Conservation (phyloP, 2,113 vertebrate species). For the Gracilinanus agilis region DNA sequence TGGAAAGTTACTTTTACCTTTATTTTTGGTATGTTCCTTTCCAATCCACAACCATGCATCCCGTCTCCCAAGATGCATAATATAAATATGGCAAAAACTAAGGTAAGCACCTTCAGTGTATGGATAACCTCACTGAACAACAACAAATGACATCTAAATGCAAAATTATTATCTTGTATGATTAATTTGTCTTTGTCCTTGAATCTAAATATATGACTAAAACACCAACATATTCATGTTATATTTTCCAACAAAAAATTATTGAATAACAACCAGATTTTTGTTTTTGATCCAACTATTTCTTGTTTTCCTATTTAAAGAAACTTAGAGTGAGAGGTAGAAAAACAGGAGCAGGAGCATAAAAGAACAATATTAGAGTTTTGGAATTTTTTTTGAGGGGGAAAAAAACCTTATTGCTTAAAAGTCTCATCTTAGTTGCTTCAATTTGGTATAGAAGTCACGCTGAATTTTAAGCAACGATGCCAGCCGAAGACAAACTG, state of each 20-base stretch:
- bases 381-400: slow-evolving; percentile 53
- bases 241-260: not conserved
- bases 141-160: not conserved
- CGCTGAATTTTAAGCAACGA: not conserved
- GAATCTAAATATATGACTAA: not conserved
- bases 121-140: not conserved
- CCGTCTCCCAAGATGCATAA: not conserved
- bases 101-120: not conserved
- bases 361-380: not conserved
- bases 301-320: not conserved
- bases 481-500: slow-evolving; percentile 36
- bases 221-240: not conserved
- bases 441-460: not conserved
- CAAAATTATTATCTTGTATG: slow-evolving; percentile 14
- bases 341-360: not conserved
- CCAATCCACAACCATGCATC: not conserved
- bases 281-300: not conserved
- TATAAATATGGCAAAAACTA: slow-evolving; percentile 2
- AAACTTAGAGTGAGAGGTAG: not conserved
- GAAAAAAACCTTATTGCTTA: not conserved
- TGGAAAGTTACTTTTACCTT: not conserved
- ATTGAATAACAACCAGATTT: not conserved
- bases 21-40: not conserved
- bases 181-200: not conserved
- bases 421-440: not conserved